Evolutionary conservation across 1,140 invertebrate genomes (phyloP).

Genomic region (Meteorus sp.): DNA sequence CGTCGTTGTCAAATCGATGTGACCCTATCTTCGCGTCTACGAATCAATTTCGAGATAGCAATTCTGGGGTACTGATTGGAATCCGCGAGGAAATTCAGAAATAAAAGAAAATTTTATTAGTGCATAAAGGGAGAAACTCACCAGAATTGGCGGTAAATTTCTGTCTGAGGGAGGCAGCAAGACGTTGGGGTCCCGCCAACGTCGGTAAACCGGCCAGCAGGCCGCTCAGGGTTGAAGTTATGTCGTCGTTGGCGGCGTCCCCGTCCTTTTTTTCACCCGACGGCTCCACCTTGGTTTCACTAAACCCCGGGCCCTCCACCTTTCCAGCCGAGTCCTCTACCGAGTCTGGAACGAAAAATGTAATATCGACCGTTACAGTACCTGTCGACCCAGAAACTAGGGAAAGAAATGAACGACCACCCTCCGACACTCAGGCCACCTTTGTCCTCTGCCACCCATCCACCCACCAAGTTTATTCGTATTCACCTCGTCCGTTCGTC

Average conservation of each 20-base stretch:
- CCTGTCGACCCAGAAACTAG: slow-evolving; percentile 2
- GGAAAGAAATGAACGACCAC: neutral
- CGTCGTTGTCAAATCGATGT: no score
- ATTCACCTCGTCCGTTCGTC: no score
- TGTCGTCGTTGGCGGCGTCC: slow-evolving; percentile 47
- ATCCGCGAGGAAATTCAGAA: no score
- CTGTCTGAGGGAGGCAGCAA: slow-evolving; percentile 54
- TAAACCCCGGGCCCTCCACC: slow-evolving; percentile 58
- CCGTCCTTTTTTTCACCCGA: slow-evolving; percentile 52
- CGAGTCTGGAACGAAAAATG: slow-evolving; percentile 40
- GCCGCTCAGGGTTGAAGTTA: slow-evolving; percentile 51
- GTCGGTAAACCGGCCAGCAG: slow-evolving; percentile 54
- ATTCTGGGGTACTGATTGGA: no score
- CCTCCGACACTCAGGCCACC: neutral
- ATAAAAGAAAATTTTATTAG: no score
- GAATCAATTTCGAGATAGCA: no score
- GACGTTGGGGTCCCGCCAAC: slow-evolving; percentile 56
- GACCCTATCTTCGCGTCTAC: no score
- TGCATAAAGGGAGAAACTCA: no score
- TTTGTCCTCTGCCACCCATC: neutral
- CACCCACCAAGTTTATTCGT: neutral
- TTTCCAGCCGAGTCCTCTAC: slow-evolving; percentile 55
- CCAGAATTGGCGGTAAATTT: slow-evolving; percentile 55
- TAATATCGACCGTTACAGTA: neutral
- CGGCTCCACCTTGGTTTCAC: slow-evolving; percentile 54